Conservation (phyloP, 1,140 invertebrate species). For the Paraescarpia echinospica region DNA sequence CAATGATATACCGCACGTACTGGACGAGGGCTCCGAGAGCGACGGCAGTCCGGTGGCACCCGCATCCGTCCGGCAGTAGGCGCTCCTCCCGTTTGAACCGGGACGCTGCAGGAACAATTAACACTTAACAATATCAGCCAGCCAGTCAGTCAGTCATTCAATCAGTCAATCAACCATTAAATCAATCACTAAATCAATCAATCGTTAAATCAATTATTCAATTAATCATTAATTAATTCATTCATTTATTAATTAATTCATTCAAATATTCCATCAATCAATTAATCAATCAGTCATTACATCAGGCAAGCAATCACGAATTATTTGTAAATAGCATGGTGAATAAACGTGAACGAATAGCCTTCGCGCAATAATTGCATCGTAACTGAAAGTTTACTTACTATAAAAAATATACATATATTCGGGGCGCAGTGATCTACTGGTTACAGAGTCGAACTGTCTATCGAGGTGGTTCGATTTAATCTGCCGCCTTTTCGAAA, state of each 20-base stretch:
- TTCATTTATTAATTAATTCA: no score
- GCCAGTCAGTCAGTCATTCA: background rate
- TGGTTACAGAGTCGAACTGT: no score
- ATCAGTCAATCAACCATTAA: no score
- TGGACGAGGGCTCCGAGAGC: slow-evolving; percentile 43
- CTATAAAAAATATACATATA: no score
- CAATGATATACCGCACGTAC: slow-evolving; percentile 43
- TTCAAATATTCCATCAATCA: no score
- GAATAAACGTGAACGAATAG: background rate
- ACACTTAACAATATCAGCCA: background rate
- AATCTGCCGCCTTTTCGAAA: no score
- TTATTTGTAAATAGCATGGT: background rate
- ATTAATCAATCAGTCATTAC: background rate
- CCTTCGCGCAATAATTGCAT: background rate
- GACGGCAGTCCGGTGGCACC: slow-evolving; percentile 49
- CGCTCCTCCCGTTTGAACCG: slow-evolving; percentile 44
- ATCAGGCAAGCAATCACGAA: background rate
- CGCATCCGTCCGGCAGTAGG: slow-evolving; percentile 39
- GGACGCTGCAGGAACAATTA: background rate
- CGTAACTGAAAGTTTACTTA: no score
- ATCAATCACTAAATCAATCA: no score
- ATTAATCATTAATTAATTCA: no score
- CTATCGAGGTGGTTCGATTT: no score
- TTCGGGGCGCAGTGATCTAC: no score
- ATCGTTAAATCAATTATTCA: no score